Base-by-base conservation (phyloP, 2,113 vertebrate genomes). In the Cyphomyrus plagiostoma region DNA sequence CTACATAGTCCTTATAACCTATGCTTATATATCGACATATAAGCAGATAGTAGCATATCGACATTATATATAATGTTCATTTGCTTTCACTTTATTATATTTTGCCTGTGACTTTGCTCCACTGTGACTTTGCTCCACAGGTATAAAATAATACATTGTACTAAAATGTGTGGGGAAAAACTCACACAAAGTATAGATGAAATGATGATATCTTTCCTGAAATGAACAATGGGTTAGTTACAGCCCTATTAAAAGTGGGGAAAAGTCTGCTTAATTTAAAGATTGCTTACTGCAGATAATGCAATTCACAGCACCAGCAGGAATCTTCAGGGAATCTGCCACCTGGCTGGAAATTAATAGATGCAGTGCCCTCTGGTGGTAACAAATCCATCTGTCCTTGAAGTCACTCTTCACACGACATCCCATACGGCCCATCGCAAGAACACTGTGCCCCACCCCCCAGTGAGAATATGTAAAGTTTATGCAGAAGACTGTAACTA, bases 331-430 rank as follows among this genome's bases (percentile, higher is more conserved):
- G 45, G 8, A 56, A 58, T n/a, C 52, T 1, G n/a, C 46, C 48
- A 50, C 23, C 49, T 42, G 70, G 74, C 6, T 80, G 15, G 50
- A 13, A 53, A 56, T 82, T 56, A 39, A 85, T 82, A 89, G 53
- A 39, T 70, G 56, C 86, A 84, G 88, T 88, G 91, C 91, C 89
- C 91, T 91, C 92, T 92, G 26, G 89, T 90, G 91, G 58, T 89
- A 49, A 74, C 2, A 39, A 23, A 42, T 19, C 17, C 85, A 30
- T 23, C 48, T 52, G 19, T 17, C 9, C 39, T 35, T 17, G n/a
- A 23, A 21, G 45, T 82, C 10, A 53, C 13, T 19, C n/a, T 1
- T 15, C 19, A 66, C 45, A 42, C 46, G 50, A 30, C 8, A 35
- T 21, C n/a, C 13, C 45, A 88, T 77, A 56, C 2, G 74, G 19